phyloP scores from a whole-genome alignment of 2,797 vertebrate genomes.

The Cirrhinus mrigala region DNA sequence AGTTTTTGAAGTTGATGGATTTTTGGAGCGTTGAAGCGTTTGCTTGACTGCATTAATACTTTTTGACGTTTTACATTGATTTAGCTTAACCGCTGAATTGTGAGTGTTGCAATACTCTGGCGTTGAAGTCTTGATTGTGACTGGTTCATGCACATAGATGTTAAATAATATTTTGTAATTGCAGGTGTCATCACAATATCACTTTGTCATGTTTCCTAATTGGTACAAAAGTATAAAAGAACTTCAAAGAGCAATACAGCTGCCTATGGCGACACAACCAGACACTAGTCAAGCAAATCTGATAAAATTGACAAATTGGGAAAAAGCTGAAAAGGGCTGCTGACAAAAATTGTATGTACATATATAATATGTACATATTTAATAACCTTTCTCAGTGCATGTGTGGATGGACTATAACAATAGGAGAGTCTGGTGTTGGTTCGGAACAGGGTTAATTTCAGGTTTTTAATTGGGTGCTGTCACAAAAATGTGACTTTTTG shows the following conservation, averaged over 20 bases:
- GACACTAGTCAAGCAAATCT: not conserved
- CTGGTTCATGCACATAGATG: not conserved
- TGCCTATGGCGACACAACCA: not conserved
- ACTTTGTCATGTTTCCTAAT: not conserved
- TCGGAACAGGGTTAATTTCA: not conserved
- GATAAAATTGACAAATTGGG: not conserved
- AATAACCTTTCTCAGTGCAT: not conserved
- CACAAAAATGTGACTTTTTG: conserved; percentile 5
- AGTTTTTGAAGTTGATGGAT: not conserved
- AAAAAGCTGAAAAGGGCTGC: not conserved
- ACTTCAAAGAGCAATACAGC: not conserved
- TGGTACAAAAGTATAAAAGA: not conserved
- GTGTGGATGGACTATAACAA: conserved; percentile 16
- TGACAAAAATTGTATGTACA: not conserved
- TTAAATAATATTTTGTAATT: not conserved
- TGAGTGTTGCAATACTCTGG: not conserved
- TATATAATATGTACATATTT: not conserved
- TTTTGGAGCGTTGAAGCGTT: not conserved
- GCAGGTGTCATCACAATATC: not conserved
- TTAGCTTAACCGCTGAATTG: not conserved
- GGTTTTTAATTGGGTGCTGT: conserved; percentile 19
- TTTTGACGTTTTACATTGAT: not conserved
- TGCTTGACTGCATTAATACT: not conserved
- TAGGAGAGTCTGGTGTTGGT: not conserved
- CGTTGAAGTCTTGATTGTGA: not conserved